Evolutionary conservation across 2,888 invertebrate genomes (phyloP).

Genomic region (Cryptosula pallasiana): DNA sequence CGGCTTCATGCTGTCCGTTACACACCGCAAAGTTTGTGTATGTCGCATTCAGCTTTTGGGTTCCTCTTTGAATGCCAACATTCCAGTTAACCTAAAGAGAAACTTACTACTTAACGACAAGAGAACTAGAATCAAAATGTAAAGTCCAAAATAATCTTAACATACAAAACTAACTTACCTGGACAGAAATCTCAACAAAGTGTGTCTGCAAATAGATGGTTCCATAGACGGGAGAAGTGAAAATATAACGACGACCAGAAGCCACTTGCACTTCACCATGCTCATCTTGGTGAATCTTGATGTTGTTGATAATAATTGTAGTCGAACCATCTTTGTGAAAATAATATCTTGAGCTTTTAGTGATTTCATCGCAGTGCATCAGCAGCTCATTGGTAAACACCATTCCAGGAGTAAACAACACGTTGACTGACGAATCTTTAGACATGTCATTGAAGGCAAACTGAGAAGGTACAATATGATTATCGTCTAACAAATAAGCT

Average conservation of each 20-base stretch:
- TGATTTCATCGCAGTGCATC: constrained; percentile 41
- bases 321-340: constrained; percentile 41
- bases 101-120: too few species aligned
- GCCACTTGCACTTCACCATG: constrained; percentile 50
- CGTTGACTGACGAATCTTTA: constrained; percentile 45
- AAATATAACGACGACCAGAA: constrained; percentile 49
- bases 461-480: constrained; percentile 34
- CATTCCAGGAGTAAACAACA: constrained; percentile 43
- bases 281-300: constrained; percentile 46
- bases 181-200: constrained; percentile 50
- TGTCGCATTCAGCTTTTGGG: constrained; percentile 37
- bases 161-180: too few species aligned
- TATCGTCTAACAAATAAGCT: constrained; percentile 38
- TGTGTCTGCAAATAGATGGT: constrained; percentile 46
- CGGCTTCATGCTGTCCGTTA: constrained; percentile 21
- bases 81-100: constrained; percentile 38
- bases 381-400: constrained; percentile 47
- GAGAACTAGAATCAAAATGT: too few species aligned
- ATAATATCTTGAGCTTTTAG: constrained; percentile 46
- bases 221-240: constrained; percentile 44
- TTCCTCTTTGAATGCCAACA: constrained; percentile 38
- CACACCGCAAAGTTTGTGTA: constrained; percentile 8
- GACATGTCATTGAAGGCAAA: constrained; percentile 43
- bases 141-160: too few species aligned
- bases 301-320: constrained; percentile 48